These are phyloP conservation scores for Cepaea nemoralis DNA, from an alignment of 1,140 invertebrate genomes.

Conservation along the genomic window DNA sequence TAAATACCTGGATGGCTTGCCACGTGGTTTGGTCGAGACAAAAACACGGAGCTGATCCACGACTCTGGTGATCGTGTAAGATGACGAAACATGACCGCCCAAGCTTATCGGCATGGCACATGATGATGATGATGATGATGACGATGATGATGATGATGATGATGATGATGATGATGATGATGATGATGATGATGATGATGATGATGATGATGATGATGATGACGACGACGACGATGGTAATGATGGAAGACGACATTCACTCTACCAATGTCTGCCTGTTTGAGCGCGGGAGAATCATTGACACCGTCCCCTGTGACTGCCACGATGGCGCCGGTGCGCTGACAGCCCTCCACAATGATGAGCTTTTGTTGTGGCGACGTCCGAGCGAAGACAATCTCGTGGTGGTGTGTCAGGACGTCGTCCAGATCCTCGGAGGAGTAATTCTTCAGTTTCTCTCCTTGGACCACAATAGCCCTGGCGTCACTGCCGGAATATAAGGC, in stretches of 20 bases:
- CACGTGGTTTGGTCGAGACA: too few species aligned
- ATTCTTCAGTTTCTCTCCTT: constrained; percentile 94
- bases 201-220: too few species aligned
- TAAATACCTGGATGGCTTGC: too few species aligned
- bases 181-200: too few species aligned
- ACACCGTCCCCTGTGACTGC: constrained; percentile 96
- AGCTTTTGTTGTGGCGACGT: constrained; percentile 99
- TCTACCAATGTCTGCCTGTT: constrained; percentile 94
- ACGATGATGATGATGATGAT: too few species aligned
- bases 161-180: too few species aligned
- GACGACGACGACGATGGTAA: too few species aligned
- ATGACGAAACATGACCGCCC: too few species aligned
- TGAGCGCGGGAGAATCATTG: constrained; percentile 98
- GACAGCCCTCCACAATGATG: constrained; percentile 96
- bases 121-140: too few species aligned
- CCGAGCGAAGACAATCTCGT: constrained; percentile 98
- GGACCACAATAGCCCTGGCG: constrained; percentile 96
- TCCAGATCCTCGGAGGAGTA: constrained; percentile 90
- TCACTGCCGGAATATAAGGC: constrained; percentile 78
- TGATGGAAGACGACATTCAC: constrained; percentile 80
- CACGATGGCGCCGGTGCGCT: constrained; percentile 96
- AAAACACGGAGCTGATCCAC: too few species aligned
- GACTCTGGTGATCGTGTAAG: too few species aligned
- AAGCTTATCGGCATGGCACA: too few species aligned
- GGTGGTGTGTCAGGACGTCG: constrained; percentile 93